These are phyloP conservation scores for Athalia cordata DNA, from an alignment of 2,888 invertebrate genomes.

Conservation along the genomic window DNA sequence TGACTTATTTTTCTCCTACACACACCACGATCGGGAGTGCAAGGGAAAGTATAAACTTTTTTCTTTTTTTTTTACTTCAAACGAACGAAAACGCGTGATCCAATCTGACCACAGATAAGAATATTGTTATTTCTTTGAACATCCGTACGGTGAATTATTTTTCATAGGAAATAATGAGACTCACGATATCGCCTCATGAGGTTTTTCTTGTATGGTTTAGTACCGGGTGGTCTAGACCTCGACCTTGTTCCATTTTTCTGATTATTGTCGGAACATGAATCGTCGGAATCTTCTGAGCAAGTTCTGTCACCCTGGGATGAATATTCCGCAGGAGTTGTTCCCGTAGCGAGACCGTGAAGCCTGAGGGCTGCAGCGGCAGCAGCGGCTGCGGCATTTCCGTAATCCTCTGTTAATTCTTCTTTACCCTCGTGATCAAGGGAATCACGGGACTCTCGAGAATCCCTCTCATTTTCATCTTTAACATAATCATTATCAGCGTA, in stretches of 20 bases:
- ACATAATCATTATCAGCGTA: constrained; percentile 55
- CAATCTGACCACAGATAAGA: too few relatives aligned
- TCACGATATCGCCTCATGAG: constrained; percentile 96
- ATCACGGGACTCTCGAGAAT: too few relatives aligned
- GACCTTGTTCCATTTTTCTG: constrained; percentile 75
- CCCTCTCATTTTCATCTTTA: constrained; percentile 21
- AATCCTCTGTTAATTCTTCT: constrained; percentile 56
- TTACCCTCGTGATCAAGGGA: not conserved
- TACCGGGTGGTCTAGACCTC: constrained; percentile 72
- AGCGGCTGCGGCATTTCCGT: constrained; percentile 53
- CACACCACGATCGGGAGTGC: too few relatives aligned
- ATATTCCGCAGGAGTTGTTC: constrained; percentile 67
- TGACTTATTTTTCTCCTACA: too few relatives aligned
- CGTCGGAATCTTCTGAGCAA: constrained; percentile 89
- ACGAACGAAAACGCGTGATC: too few relatives aligned
- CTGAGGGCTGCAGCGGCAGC: constrained; percentile 75
- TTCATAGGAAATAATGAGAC: constrained; percentile 71
- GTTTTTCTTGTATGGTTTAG: constrained; percentile 90
- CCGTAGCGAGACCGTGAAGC: constrained; percentile 66
- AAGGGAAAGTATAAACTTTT: too few relatives aligned
- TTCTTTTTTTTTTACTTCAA: too few relatives aligned
- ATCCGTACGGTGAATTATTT: too few relatives aligned
- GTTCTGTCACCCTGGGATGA: constrained; percentile 73
- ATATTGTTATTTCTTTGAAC: too few relatives aligned
- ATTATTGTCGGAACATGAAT: constrained; percentile 82